Conservation (phyloP, 2,113 vertebrate species). For the Sapayoa aenigma region DNA sequence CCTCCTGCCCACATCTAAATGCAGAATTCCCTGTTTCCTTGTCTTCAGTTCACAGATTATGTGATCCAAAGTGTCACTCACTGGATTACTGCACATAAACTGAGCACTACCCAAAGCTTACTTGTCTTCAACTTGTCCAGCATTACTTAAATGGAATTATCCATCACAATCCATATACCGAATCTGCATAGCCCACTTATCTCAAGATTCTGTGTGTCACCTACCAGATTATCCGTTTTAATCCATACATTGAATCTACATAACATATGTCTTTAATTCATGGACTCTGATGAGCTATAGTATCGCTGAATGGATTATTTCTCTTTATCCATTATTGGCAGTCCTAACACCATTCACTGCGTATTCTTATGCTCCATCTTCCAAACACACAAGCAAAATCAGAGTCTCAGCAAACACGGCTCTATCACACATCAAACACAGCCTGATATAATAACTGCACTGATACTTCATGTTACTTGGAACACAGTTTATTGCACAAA, state of each 20-base stretch:
- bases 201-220: conserved; percentile 69
- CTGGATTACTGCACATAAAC: conserved; percentile 53
- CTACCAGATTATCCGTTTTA: conserved; percentile 70
- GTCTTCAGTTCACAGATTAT: conserved; percentile 60
- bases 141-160: conserved; percentile 69
- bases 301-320: conserved; percentile 67
- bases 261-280: conserved; percentile 70
- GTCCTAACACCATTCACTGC: not conserved
- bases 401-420: not conserved
- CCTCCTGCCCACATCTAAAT: conserved; percentile 19
- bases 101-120: not conserved
- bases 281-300: conserved; percentile 45
- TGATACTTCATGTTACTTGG: not conserved
- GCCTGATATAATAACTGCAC: not conserved
- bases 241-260: conserved; percentile 67
- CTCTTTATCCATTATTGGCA: conserved; percentile 65
- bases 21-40: conserved; percentile 4
- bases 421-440: not conserved
- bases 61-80: conserved; percentile 40
- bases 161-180: conserved; percentile 51
- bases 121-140: conserved; percentile 66
- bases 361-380: conserved; percentile 3
- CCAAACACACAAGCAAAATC: not conserved
- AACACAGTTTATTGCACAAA: not conserved
- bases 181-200: conserved; percentile 63